Conservation (phyloP, 2,113 vertebrate species). For the Mobula birostris region DNA sequence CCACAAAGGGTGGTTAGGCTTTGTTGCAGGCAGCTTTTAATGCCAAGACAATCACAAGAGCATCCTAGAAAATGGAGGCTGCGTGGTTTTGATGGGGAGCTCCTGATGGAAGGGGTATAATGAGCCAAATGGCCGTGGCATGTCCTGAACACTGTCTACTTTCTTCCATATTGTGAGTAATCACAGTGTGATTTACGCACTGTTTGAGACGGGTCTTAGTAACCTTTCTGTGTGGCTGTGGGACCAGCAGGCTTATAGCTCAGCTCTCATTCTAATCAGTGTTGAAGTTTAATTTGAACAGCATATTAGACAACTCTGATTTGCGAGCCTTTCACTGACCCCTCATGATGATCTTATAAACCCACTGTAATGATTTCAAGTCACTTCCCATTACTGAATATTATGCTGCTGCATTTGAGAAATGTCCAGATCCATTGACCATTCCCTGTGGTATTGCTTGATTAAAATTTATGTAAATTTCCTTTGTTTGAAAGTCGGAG, state of each 20-base stretch:
- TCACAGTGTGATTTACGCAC: background rate
- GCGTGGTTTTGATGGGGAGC: background rate
- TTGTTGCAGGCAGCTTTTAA: background rate
- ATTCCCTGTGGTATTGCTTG: background rate
- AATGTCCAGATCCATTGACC: background rate
- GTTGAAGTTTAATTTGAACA: background rate
- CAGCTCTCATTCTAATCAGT: background rate
- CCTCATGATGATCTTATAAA: background rate
- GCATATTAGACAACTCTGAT: background rate
- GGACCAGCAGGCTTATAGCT: background rate
- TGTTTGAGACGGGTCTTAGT: too few relatives aligned
- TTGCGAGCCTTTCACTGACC: background rate
- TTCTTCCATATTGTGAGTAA: background rate
- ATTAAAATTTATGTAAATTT: background rate
- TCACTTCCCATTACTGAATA: conserved; percentile 4
- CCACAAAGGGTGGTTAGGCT: background rate
- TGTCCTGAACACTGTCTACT: background rate
- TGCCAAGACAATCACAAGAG: background rate
- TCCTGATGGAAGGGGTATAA: background rate
- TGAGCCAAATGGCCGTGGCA: background rate
- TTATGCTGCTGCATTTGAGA: background rate
- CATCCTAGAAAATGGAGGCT: background rate
- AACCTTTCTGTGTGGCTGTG: background rate
- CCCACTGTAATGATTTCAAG: background rate
- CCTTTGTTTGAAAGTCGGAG: background rate